phyloP scores from a whole-genome alignment of 92 coral and sea anemone genomes.

The Scolanthus callimorphus region DNA sequence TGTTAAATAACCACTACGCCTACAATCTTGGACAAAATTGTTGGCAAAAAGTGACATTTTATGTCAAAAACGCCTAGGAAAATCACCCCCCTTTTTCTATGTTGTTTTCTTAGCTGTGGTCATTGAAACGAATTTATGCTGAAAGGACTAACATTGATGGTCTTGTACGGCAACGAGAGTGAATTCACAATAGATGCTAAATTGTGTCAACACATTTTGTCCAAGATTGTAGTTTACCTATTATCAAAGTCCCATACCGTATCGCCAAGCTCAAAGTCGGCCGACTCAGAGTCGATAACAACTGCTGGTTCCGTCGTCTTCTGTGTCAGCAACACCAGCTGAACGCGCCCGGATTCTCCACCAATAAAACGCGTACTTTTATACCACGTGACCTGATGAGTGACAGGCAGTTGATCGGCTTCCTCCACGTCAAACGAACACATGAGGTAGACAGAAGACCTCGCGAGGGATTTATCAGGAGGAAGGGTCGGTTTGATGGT shows the following conservation, averaged over 20 bases:
- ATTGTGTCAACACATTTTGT: too few relatives aligned
- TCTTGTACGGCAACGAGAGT: too few relatives aligned
- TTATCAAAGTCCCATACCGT: constrained; percentile 51
- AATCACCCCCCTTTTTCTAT: too few relatives aligned
- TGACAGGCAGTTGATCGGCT: constrained; percentile 36
- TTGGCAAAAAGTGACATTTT: too few relatives aligned
- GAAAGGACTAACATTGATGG: too few relatives aligned
- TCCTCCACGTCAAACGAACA: constrained; percentile 49
- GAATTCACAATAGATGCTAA: too few relatives aligned
- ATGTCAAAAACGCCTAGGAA: too few relatives aligned
- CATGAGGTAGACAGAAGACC: constrained; percentile 43
- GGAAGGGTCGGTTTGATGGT: constrained; percentile 40
- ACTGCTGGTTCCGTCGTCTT: constrained; percentile 30
- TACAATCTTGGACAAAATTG: too few relatives aligned
- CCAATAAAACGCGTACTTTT: constrained; percentile 60
- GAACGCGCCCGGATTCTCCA: constrained; percentile 52
- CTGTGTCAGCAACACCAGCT: constrained; percentile 36
- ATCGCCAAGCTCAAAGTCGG: constrained; percentile 74
- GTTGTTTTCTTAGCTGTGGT: too few relatives aligned
- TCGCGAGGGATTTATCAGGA: constrained; percentile 36
- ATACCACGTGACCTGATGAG: constrained; percentile 68
- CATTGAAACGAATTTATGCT: too few relatives aligned
- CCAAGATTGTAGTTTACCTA: too few relatives aligned
- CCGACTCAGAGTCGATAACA: constrained; percentile 25
- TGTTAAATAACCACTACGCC: too few relatives aligned